Percentiles rank a stretch among this genome's conserved stretches.
Conservation (phyloP, 2,888 invertebrate genomes). For the Polylopha cassiicola region DNA sequence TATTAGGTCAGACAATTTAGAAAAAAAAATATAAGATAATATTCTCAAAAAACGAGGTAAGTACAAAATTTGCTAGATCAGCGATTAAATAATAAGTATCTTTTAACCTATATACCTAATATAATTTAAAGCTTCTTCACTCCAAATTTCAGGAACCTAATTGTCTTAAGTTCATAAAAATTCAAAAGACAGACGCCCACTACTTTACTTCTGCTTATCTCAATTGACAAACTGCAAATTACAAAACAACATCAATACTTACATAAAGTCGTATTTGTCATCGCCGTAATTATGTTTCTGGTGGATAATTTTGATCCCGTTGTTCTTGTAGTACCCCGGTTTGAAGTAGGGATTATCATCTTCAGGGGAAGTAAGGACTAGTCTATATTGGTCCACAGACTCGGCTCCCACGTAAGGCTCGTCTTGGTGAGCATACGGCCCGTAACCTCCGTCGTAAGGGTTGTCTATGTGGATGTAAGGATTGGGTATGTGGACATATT, state of each 20-base stretch:
- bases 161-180: too few relatives aligned
- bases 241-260: conserved; percentile 49
- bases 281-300: conserved; percentile 70
- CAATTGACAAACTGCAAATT: conserved; percentile 9
- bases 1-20: too few relatives aligned
- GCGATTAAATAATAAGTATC: too few relatives aligned
- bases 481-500: conserved; percentile 72
- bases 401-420: conserved; percentile 71
- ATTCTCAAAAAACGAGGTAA: too few relatives aligned
- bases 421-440: conserved; percentile 64
- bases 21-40: too few relatives aligned
- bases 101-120: too few relatives aligned
- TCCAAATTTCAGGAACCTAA: too few relatives aligned
- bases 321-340: conserved; percentile 71
- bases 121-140: too few relatives aligned
- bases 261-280: conserved; percentile 74
- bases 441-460: conserved; percentile 65
- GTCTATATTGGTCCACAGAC: conserved; percentile 56
- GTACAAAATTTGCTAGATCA: too few relatives aligned
- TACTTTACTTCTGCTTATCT: too few relatives aligned
- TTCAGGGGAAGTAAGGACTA: conserved; percentile 50
- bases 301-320: conserved; percentile 70
- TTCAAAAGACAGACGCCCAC: too few relatives aligned
- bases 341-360: conserved; percentile 65
- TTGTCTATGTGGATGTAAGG: conserved; percentile 74